Conservation (phyloP, 1,140 invertebrate genomes). For the Calephelis nemesis region DNA sequence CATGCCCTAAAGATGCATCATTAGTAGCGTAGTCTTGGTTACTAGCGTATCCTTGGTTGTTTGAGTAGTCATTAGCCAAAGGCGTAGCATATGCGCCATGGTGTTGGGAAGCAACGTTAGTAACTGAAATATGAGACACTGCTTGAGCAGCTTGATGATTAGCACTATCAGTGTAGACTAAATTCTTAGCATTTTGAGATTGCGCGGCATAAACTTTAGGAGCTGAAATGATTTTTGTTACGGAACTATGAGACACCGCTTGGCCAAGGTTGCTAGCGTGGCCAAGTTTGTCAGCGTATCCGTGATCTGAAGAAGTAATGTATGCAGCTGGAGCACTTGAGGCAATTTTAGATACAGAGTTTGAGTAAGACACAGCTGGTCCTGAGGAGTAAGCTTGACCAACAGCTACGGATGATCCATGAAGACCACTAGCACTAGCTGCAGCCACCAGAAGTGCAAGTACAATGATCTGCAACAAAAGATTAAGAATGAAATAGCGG, state of each 20-base stretch:
- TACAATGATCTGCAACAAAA: slow-evolving; percentile 2
- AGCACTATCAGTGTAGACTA: neutral
- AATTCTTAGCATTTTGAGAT: neutral
- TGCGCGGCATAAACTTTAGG: too few relatives aligned
- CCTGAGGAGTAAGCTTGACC: slow-evolving; percentile 33
- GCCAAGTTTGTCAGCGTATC: neutral
- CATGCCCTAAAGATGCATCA: too few relatives aligned
- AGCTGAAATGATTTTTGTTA: too few relatives aligned
- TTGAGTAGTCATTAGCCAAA: neutral
- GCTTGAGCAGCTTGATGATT: neutral
- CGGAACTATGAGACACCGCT: too few relatives aligned
- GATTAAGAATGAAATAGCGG: neutral
- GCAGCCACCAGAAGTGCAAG: neutral
- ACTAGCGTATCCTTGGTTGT: neutral
- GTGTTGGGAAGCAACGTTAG: neutral
- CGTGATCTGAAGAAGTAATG: neutral
- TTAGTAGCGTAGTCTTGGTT: neutral
- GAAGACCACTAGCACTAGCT: slow-evolving; percentile 1
- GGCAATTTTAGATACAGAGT: slow-evolving; percentile 31
- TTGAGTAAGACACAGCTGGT: slow-evolving; percentile 18
- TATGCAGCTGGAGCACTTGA: slow-evolving; percentile 24
- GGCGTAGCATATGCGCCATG: neutral
- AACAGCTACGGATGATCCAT: slow-evolving; percentile 14
- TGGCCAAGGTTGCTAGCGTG: neutral
- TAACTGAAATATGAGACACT: neutral